Base-by-base conservation (phyloP, 2,888 invertebrate genomes). In the Kryphioiulus occultus region DNA sequence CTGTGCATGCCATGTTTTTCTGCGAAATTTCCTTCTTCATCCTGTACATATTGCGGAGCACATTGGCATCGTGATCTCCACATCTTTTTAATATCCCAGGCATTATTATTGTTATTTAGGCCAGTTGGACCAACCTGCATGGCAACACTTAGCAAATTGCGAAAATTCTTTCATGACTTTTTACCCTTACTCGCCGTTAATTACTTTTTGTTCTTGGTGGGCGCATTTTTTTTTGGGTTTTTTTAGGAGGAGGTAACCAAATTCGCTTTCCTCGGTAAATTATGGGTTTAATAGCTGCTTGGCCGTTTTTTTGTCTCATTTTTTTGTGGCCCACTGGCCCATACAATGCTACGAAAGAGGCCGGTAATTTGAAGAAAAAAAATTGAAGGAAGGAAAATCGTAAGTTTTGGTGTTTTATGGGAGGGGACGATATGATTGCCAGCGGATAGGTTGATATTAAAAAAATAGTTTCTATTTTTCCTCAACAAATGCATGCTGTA, bases 121-220 rank as follows among this genome's bases (percentile, higher is more conserved):
- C 59, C 59, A 59, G 59, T 59, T 59, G 59, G 59, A 59, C 59
- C 59, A 59, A 59, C 59, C 59, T 59, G 59, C n/a, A n/a, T n/a
- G 59, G 59, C 59, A 59, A n/a, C n/a, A 59, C n/a, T 59, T 59
- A n/a, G 19, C 19, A 59, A 59, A 59, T 59, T 59, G 59, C 59
- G n/a, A 19, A 59, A 59, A 59, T 59, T 59, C 59, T 59, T 59
- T 47, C 47, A 17, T 59, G 59, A 59, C 59, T 59, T 59, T 59
- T 59, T 59, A 59, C 59, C 59, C 59, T 59, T 59, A n/a, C 59
- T 5, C 59, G 59, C 59, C 59, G 59, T 59, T 59, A 59, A 59
- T 59, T 59, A 59, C 59, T 59, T 59, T 59, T 59, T 59, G 59
- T 59, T 59, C 59, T 59, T 59, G 2, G 59, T 42, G n/a, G 19